Evolutionary conservation across 1,140 invertebrate species (phyloP), one percentile per base, ranked within the genome.

Genomic region (Cydia fagiglandana): DNA sequence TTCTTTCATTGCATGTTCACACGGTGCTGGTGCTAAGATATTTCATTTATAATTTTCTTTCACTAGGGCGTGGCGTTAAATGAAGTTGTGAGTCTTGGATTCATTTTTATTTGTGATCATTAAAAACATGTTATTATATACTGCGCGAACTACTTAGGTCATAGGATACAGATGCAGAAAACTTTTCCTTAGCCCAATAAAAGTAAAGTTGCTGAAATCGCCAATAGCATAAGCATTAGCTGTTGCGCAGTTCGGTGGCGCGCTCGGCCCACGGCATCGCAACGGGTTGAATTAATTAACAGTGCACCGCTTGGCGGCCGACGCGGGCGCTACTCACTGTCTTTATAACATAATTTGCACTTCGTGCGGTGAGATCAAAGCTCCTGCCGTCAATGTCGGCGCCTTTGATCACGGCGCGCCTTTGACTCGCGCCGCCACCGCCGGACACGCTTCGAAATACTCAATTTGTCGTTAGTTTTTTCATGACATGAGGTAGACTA

Each of bases 261-360:
- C 28, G 24, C 45, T 20, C 68, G 56, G 61, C 77, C 64, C 75
- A 76, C 75, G 78, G 80, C 78, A 83, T 80, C 78, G 75, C 77
- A 79, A 85, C 81, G 84, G 82, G 87, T 88, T 89, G 87, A 91
- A 92, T 92, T 92, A 91, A 92, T 92, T 90, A 92, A 78, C 84
- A 84, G 81, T 77, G 82, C 84, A 84, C 77, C 78, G 86, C 78
- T 82, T 78, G 85, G 85, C 88, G 86, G 84, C 34, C 17, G 41
- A 64, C 61, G 75, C 61, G 86, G 86, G 85, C 81, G 86, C 85
- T 86, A 88, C 87, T 91, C 89, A 88, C 90, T 92, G 91, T 92
- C 91, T 92, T 92, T 91, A 92, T 91, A 92, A 92, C 90, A 91
- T 92, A 92, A 92, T 92, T 92, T 92, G 91, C 91, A 91, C 91